Evolutionary conservation across 2,113 vertebrate genomes (phyloP).

Genomic region (human): DNA sequence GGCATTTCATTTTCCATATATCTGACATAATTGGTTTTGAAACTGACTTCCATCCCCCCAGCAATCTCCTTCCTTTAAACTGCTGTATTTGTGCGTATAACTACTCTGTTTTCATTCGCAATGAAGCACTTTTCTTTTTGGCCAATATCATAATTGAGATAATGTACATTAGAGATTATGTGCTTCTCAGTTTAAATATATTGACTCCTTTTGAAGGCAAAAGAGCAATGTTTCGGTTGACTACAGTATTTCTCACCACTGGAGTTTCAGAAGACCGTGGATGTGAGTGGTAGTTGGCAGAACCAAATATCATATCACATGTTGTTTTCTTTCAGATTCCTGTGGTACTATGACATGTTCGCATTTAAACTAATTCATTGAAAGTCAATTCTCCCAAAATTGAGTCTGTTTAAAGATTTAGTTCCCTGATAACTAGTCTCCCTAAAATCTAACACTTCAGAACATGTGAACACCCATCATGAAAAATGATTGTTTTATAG

Average conservation of each 20-base stretch:
- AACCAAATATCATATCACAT: not conserved
- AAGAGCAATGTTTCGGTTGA: too few relatives aligned
- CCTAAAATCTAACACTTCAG: not conserved
- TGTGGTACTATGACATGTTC: not conserved
- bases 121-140: not conserved
- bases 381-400: not conserved
- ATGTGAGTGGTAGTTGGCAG: not conserved
- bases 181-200: not conserved
- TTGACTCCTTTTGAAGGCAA: not conserved
- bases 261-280: accelerated
- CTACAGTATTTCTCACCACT: not conserved
- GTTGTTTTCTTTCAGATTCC: not conserved
- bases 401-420: not conserved
- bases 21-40: not conserved
- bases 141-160: not conserved
- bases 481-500: not conserved
- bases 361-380: not conserved
- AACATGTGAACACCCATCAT: not conserved
- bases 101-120: not conserved
- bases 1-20: not conserved
- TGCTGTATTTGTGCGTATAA: not conserved
- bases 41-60: not conserved
- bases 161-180: not conserved
- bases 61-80: not conserved
- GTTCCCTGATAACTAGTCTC: not conserved